Evolutionary conservation across 2,888 invertebrate species (phyloP).

Genomic region (Eristalis pertinax): DNA sequence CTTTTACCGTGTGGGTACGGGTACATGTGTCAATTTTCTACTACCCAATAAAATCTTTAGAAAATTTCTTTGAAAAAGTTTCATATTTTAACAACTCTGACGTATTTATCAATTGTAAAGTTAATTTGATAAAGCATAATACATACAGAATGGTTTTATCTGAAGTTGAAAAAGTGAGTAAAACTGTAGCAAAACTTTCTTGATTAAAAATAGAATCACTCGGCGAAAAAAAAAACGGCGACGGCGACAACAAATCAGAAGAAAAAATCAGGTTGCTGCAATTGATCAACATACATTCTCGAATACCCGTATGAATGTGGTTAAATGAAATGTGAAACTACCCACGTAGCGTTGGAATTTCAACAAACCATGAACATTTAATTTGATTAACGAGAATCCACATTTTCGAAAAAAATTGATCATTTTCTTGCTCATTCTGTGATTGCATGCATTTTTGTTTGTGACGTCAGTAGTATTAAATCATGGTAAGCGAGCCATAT

Average conservation of each 20-base stretch:
- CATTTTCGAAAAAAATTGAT: slow-evolving; percentile 39
- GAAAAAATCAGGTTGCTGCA: slow-evolving; percentile 56
- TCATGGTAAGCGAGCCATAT: slow-evolving; percentile 60
- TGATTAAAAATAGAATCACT: slow-evolving; percentile 63
- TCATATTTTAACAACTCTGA: slow-evolving; percentile 4
- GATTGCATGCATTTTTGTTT: slow-evolving; percentile 66
- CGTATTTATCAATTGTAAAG: slow-evolving; percentile 5
- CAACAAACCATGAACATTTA: neutral
- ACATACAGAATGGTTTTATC: slow-evolving; percentile 62
- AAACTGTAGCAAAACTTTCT: slow-evolving; percentile 30
- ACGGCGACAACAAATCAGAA: slow-evolving; percentile 9
- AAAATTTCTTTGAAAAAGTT: slow-evolving; percentile 6
- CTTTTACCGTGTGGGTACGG: slow-evolving; percentile 53
- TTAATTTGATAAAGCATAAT: slow-evolving; percentile 30
- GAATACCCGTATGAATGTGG: neutral
- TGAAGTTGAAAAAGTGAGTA: slow-evolving; percentile 70
- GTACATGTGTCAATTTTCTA: slow-evolving; percentile 66
- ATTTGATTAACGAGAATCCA: neutral
- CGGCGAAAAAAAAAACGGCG: neutral
- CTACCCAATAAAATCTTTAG: neutral
- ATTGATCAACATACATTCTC: slow-evolving; percentile 22
- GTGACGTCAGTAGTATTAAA: slow-evolving; percentile 59
- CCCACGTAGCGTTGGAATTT: neutral
- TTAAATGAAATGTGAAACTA: neutral
- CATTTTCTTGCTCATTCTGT: slow-evolving; percentile 39